These are phyloP conservation scores for Pharmacophagus antenor DNA, from an alignment of 2,888 invertebrate species.

Conservation along the genomic window DNA sequence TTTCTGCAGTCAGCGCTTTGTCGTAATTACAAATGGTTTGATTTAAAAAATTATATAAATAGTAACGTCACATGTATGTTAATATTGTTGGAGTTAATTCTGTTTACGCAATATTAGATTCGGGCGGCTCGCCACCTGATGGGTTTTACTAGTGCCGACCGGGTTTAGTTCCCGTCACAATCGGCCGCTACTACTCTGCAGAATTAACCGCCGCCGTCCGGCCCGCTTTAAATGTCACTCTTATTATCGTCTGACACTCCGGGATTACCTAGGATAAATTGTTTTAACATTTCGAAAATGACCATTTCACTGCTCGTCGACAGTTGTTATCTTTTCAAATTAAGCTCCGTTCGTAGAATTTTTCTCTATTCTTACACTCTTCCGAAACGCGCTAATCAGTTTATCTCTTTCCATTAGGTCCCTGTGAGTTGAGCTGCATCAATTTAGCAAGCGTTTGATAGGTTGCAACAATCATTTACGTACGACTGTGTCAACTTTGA, in stretches of 20 bases:
- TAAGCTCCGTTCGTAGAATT: conserved; percentile 50
- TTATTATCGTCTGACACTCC: conserved; percentile 78
- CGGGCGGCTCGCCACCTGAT: conserved; percentile 66
- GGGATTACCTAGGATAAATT: conserved; percentile 79
- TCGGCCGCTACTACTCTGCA: conserved; percentile 67
- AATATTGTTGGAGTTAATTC: conserved; percentile 3
- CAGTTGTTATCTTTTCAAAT: conserved; percentile 68
- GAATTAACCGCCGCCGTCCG: conserved; percentile 69
- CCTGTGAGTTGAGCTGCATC: conserved; percentile 48
- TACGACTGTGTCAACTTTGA: conserved; percentile 70
- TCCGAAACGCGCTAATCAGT: conserved; percentile 45
- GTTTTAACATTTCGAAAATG: conserved; percentile 73
- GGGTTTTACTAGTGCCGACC: conserved; percentile 72
- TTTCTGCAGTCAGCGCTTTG: conserved; percentile 21
- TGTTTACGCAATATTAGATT: conserved; percentile 55
- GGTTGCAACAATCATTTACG: conserved; percentile 76
- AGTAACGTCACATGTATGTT: background rate
- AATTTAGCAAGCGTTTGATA: conserved; percentile 69
- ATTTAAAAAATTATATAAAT: background rate
- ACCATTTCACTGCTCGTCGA: conserved; percentile 62
- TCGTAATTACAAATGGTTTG: conserved; percentile 11
- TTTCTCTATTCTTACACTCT: conserved; percentile 49
- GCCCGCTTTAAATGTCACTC: conserved; percentile 77
- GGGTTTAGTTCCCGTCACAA: conserved; percentile 77
- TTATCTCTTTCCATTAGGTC: conserved; percentile 53